Conservation (phyloP, 2,797 vertebrate species). For the Pangasius djambal region DNA sequence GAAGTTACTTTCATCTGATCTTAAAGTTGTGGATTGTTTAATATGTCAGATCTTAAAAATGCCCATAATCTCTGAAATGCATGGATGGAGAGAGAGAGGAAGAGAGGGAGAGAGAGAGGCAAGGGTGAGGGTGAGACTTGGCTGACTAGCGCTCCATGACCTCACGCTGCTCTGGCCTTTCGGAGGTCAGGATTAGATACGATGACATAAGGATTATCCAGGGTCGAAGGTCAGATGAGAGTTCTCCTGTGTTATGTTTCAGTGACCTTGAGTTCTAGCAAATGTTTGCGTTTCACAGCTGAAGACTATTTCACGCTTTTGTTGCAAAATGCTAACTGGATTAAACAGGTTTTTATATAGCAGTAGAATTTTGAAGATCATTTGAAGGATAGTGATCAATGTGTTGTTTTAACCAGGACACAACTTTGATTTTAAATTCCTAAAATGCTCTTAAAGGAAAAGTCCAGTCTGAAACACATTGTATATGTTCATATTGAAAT, state of each 20-base stretch:
- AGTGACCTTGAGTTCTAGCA: slow-evolving; percentile 45
- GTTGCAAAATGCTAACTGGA: not conserved
- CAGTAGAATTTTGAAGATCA: not conserved
- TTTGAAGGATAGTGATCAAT: not conserved
- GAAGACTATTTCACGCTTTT: not conserved
- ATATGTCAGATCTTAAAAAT: not conserved
- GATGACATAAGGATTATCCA: slow-evolving; percentile 58
- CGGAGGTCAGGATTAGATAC: slow-evolving; percentile 43
- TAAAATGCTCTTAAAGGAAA: not conserved
- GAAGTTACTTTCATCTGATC: not conserved
- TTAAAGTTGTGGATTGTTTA: not conserved
- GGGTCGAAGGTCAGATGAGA: slow-evolving; percentile 50
- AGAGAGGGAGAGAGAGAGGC: not conserved
- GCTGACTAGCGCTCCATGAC: slow-evolving; percentile 23
- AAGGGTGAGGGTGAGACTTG: not conserved
- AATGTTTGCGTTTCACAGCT: slow-evolving; percentile 49
- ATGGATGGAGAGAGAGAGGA: not conserved
- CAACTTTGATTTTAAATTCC: not conserved
- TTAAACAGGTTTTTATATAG: not conserved
- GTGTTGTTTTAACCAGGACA: slow-evolving; percentile 24
- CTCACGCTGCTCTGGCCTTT: slow-evolving; percentile 36
- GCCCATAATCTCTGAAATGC: not conserved
- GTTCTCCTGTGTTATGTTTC: slow-evolving; percentile 52
- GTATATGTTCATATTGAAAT: not conserved
- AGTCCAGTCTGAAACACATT: not conserved